A percentile compares a stretch with the other conserved stretches of the same genome.
Evolutionary conservation across 2,888 invertebrate genomes (phyloP).

Genomic region (Tetragonisca angustula): DNA sequence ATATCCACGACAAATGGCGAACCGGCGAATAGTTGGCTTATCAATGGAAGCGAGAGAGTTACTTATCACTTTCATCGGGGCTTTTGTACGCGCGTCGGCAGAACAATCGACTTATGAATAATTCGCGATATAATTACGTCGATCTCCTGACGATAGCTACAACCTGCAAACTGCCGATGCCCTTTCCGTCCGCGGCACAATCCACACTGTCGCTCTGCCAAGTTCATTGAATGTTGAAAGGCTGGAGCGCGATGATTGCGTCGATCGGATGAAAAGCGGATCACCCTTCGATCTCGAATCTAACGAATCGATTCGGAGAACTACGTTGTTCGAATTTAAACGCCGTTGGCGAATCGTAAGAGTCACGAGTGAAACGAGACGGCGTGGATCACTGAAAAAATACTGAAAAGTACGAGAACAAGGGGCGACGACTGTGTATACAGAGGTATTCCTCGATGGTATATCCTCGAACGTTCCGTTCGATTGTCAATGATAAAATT

Average conservation of each 20-base stretch:
- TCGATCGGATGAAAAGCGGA: conserved; percentile 21
- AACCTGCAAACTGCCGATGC: conserved; percentile 38
- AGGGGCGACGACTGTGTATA: not conserved
- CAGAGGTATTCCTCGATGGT: not conserved
- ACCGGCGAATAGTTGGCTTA: not conserved
- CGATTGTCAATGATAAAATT: conserved; percentile 11
- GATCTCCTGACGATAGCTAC: conserved; percentile 39
- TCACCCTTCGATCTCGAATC: not conserved
- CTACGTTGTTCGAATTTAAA: not conserved
- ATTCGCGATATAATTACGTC: conserved; percentile 57
- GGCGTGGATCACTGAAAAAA: not conserved
- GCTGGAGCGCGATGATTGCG: conserved; percentile 40
- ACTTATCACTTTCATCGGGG: conserved; percentile 52
- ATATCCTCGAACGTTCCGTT: not conserved
- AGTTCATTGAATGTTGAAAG: conserved; percentile 56
- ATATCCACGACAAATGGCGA: not conserved
- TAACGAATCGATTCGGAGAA: conserved; percentile 22
- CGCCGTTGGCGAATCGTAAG: not conserved
- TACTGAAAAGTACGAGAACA: not conserved
- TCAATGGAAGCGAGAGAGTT: conserved; percentile 36
- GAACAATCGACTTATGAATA: conserved; percentile 62
- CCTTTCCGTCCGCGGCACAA: conserved; percentile 18
- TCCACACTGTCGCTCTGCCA: conserved; percentile 29
- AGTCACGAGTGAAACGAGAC: not conserved
- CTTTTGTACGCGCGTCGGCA: conserved; percentile 24